Evolutionary conservation across 1,140 invertebrate species (phyloP).

Genomic region (Caenorhabditis inopinata): DNA sequence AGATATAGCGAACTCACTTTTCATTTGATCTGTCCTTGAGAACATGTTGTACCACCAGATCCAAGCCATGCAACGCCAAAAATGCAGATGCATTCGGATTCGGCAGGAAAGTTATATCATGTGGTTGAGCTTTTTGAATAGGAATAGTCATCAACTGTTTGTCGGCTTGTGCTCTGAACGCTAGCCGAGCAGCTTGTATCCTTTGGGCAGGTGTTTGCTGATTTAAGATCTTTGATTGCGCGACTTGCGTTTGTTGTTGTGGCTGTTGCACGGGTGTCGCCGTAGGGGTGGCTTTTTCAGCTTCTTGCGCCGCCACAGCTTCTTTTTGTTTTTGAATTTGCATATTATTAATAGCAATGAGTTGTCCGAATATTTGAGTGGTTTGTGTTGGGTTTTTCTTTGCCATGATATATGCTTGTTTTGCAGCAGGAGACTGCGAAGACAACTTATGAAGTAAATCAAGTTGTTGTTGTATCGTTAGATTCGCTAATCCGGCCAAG

Average conservation of each 20-base stretch:
- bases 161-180: slow-evolving; percentile 53
- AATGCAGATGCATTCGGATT: slow-evolving; percentile 96
- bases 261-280: not conserved
- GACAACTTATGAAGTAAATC: not conserved
- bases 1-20: slow-evolving; percentile 44
- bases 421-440: not conserved
- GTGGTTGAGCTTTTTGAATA: slow-evolving; percentile 91
- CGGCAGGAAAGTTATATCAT: slow-evolving; percentile 98
- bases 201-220: slow-evolving; percentile 28
- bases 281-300: not conserved
- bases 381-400: slow-evolving; percentile 4
- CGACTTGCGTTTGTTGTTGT: not conserved
- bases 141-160: slow-evolving; percentile 82
- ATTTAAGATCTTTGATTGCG: not conserved
- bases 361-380: not conserved
- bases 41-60: slow-evolving; percentile 92
- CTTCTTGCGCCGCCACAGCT: not conserved
- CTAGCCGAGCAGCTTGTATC: not conserved
- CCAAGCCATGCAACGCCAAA: slow-evolving; percentile 89
- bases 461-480: not conserved
- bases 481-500: slow-evolving; percentile 35
- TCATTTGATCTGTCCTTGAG: slow-evolving; percentile 67
- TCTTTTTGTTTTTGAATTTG: not conserved
- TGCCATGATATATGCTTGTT: not conserved
- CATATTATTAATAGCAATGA: not conserved